These are phyloP conservation scores for Picus viridis DNA, from an alignment of 2,797 vertebrate species.

Conservation along the genomic window DNA sequence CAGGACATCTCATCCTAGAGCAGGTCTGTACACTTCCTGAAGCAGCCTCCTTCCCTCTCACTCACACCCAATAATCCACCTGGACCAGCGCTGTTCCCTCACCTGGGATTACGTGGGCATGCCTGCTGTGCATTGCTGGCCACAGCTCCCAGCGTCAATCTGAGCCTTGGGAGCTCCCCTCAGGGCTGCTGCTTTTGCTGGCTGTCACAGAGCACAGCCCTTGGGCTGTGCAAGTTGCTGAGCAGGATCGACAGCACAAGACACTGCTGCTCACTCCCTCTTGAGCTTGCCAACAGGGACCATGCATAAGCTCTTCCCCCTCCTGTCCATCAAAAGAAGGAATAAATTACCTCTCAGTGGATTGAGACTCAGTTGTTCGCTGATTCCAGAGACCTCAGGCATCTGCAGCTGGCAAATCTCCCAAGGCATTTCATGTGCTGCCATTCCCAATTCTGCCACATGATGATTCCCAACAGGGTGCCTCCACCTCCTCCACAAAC, in stretches of 20 bases:
- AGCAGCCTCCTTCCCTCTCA: not conserved
- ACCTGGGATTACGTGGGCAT: accelerated
- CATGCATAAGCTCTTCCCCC: not conserved
- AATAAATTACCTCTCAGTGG: not conserved
- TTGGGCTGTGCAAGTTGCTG: not conserved
- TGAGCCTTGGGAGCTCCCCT: accelerated
- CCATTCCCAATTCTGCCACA: not conserved
- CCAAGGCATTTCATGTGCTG: not conserved
- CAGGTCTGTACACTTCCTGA: accelerated
- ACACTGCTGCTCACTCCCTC: not conserved
- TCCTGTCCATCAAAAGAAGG: not conserved
- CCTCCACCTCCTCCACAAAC: not conserved
- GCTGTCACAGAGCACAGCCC: not conserved
- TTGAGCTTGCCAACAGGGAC: not conserved
- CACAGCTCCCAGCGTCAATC: not conserved
- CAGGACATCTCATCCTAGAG: not conserved
- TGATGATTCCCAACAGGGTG: not conserved
- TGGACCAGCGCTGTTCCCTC: not conserved
- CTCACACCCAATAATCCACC: not conserved
- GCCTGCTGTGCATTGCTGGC: not conserved
- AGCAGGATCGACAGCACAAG: not conserved
- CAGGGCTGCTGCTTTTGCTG: not conserved
- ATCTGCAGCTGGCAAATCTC: not conserved
- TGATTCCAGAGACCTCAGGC: not conserved
- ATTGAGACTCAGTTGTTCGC: not conserved